Base-by-base conservation (phyloP, 2,888 invertebrate species). In the Hedya salicella region DNA sequence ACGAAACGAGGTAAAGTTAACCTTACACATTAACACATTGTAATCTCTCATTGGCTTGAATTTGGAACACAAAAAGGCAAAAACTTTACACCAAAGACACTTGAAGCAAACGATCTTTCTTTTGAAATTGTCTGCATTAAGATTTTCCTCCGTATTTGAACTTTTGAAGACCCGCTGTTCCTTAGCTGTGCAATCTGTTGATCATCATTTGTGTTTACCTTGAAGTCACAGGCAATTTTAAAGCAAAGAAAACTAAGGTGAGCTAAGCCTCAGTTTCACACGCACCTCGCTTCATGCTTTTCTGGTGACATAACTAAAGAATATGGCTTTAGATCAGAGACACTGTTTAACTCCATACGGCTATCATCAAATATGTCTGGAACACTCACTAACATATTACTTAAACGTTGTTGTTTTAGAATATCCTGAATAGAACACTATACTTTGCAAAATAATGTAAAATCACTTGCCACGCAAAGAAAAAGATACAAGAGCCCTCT, bases 1-100 rank as follows among this genome's bases (percentile, higher is more conserved):
- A 78, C 76, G 85, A 88, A 88, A 88, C 86, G 87, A 88, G 86
- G 80, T 82, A 76, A 75, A 76, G 76, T 77, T 73, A 70, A 73
- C 74, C 75, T 73, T 73, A 71, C 70, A 60, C 59, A 40, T 14
- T 36, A 50, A 65, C 40, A 63, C 69, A 56, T 70, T 70, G 53
- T 68, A 69, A 61, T 40, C 52, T 56, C 60, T 19, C 32, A 62
- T 57, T 65, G 64, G 56, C 48, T 68, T 60, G 5, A 39, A 57
- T 46, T 44, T 56, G n/a, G 13, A 63, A 56, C 56, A 69, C 60
- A 63, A 40, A n/a, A 66, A 54, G 30, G 56, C 54, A 56, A 53
- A 67, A 57, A 59, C 48, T 39, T 36, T 42, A 63, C 67, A 66
- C 32, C 19, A 62, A 21, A 30, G 30, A 67, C 44, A 59, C 25